Percentiles rank a stretch among this genome's conserved stretches.
phyloP scores from a whole-genome alignment of 2,113 vertebrate species.

The Noctilio leporinus region DNA sequence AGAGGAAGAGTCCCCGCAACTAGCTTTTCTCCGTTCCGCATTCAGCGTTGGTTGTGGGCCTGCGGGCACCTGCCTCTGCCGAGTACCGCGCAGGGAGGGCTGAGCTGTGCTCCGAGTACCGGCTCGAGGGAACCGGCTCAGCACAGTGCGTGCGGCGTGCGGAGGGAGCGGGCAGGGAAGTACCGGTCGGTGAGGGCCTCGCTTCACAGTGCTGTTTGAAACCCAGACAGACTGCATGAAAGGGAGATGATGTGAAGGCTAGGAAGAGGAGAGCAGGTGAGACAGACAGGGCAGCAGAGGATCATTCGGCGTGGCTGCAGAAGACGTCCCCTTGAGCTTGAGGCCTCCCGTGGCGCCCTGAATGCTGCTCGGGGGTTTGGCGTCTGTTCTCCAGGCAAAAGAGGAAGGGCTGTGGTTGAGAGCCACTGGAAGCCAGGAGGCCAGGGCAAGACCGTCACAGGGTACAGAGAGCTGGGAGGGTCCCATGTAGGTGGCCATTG shows the following conservation, averaged over 20 bases:
- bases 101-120: neutral
- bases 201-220: neutral
- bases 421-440: neutral
- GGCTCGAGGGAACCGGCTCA: too few species aligned
- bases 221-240: neutral
- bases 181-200: neutral
- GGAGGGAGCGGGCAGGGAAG: neutral
- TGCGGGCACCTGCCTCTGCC: rapidly evolving
- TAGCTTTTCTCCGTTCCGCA: neutral
- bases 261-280: neutral
- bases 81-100: neutral
- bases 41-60: too few species aligned
- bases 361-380: neutral
- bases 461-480: neutral
- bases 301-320: too few species aligned
- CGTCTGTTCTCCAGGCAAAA: neutral
- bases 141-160: neutral
- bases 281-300: too few species aligned
- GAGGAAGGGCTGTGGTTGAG: neutral
- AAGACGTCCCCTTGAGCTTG: rapidly evolving
- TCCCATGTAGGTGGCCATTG: neutral
- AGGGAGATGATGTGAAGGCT: neutral
- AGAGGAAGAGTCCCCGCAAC: neutral
- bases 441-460: neutral
- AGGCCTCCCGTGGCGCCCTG: neutral